Conservation (phyloP, 2,888 invertebrate genomes). For the Cerastis rubricosa region DNA sequence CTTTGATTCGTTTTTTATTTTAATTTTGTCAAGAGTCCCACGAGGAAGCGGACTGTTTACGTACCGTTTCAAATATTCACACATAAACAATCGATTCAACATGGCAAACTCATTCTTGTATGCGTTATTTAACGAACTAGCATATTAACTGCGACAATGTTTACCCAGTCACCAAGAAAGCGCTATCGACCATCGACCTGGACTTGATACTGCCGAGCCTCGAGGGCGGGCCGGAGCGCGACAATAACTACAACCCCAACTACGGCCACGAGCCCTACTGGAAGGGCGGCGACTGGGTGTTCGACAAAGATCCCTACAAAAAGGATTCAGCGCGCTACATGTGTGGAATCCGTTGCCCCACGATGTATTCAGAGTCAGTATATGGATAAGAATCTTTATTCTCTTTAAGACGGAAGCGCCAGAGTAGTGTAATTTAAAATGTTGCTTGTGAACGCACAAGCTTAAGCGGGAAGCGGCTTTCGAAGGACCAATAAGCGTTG, state of each 20-base stretch:
- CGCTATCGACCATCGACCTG: not conserved
- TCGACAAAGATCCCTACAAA: not conserved
- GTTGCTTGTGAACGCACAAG: too few relatives aligned
- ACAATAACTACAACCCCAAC: slow-evolving; percentile 38
- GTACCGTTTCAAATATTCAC: not conserved
- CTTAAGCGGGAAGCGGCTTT: too few relatives aligned
- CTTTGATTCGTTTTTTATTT: too few relatives aligned
- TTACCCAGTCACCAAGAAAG: rapidly evolving
- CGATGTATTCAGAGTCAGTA: slow-evolving; percentile 37
- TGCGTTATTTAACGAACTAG: not conserved
- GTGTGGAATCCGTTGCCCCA: slow-evolving; percentile 33
- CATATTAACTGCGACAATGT: not conserved
- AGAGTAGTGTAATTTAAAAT: too few relatives aligned
- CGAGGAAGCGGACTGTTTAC: not conserved
- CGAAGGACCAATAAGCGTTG: too few relatives aligned
- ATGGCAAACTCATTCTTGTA: not conserved
- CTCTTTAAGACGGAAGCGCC: not conserved
- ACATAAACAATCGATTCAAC: not conserved
- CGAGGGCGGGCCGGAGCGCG: slow-evolving; percentile 33
- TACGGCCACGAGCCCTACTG: slow-evolving; percentile 65
- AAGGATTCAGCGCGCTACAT: not conserved
- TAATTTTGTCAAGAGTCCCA: not conserved
- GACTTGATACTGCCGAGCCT: slow-evolving; percentile 19
- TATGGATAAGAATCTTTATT: not conserved
- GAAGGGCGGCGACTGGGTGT: slow-evolving; percentile 59